Evolutionary conservation across 2,113 vertebrate species (phyloP), one percentile per base, ranked within the genome.

Genomic region (Semicossyphus pulcher): DNA sequence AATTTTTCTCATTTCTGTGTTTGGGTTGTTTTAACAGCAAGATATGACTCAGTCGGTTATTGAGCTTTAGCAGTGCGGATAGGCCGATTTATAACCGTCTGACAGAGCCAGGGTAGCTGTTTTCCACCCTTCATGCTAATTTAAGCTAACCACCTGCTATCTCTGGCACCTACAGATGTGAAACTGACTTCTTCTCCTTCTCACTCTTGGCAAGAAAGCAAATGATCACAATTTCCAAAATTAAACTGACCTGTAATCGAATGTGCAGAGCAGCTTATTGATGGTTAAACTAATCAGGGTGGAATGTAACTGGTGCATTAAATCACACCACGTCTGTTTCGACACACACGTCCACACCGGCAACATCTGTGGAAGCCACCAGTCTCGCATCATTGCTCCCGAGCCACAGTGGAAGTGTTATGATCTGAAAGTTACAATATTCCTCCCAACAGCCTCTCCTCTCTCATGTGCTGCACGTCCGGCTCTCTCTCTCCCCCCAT

Each of bases 401-500:
- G 20, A 41, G 64, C 75, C 65, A 18, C 65, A 20, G 59, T 76
- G 58, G 42, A 65, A 41, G 41, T 63, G 80, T 72, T 73, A 36
- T 74, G 83, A 89, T 73, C 76, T 73, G 62, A 88, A 83, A 86
- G 81, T 88, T 81, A 61, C 70, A 73, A 47, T 64, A 82, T 78
- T 84, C 73, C 56, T 64, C 58, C 76, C 75, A 71, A 76, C 85
- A 80, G 20, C 63, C 47, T 76, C 62, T 63, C 68, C 45, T 32
- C 39, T 37, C 81, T 81, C 61, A 28, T 56, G 74, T 71, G 61
- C 31, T 72, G 66, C 92, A 86, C 78, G 62, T 83, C 84, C 87
- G 36, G 52, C 81, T 72, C 75, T 66, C 83, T 75, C 82, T 83
- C 71, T 6, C 15, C 25, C 67, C 84, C 76, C 56, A 76, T 47